Conservation (phyloP, 2,113 vertebrate genomes). For the Corythoichthys haematopterus region DNA sequence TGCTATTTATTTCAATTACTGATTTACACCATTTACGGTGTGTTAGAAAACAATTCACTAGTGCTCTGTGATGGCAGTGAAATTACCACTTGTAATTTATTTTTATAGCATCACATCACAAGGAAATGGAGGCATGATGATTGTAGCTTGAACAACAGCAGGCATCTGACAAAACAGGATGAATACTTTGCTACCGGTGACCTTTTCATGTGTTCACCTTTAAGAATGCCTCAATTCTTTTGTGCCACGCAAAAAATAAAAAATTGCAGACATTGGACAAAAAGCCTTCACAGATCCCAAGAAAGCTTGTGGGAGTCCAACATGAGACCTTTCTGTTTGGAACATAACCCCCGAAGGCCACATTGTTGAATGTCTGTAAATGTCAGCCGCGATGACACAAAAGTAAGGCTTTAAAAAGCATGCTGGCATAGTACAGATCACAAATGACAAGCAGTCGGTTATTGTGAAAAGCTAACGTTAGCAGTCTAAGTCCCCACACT, state of each 20-base stretch:
- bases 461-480: not conserved
- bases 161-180: not conserved
- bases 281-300: slow-evolving; percentile 4
- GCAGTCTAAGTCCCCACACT: not conserved
- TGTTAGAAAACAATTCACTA: not conserved
- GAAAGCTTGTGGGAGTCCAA: slow-evolving; percentile 9
- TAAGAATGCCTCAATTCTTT: not conserved
- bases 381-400: slow-evolving; percentile 53
- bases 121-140: slow-evolving; percentile 15
- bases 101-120: not conserved
- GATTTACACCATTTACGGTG: not conserved
- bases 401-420: slow-evolving; percentile 32
- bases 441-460: not conserved
- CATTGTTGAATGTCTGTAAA: slow-evolving; percentile 47
- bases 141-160: slow-evolving; percentile 13
- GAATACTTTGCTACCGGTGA: slow-evolving; percentile 8
- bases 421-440: slow-evolving; percentile 2
- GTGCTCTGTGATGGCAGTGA: not conserved
- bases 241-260: slow-evolving; percentile 3
- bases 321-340: slow-evolving; percentile 48
- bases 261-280: slow-evolving; percentile 30
- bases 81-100: not conserved
- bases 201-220: slow-evolving; percentile 31
- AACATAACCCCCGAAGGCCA: slow-evolving; percentile 37
- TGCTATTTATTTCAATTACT: not conserved